These are phyloP conservation scores for Perizoma flavofasciatum DNA, from an alignment of 2,888 invertebrate species.

Conservation along the genomic window DNA sequence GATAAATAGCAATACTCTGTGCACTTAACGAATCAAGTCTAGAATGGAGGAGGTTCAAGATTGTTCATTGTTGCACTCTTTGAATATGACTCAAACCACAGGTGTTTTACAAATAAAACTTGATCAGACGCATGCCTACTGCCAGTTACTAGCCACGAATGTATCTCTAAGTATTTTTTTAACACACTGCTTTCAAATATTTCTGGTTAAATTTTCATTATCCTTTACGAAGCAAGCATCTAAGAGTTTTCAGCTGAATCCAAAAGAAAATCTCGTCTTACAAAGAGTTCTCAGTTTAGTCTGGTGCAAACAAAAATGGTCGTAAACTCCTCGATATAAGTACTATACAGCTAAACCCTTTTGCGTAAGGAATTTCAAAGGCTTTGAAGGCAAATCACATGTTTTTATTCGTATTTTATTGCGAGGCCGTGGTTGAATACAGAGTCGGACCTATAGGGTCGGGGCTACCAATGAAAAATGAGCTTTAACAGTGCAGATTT, in stretches of 20 bases:
- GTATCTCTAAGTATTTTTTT: neutral
- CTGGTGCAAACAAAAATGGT: slow-evolving; percentile 16
- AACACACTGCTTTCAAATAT: slow-evolving; percentile 6
- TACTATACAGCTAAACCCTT: slow-evolving; percentile 4
- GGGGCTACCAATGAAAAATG: neutral
- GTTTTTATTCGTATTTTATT: slow-evolving; percentile 30
- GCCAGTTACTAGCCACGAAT: slow-evolving; percentile 13
- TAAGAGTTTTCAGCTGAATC: slow-evolving; percentile 1
- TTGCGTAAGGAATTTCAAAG: slow-evolving; percentile 16
- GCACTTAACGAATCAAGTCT: no score
- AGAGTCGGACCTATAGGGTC: slow-evolving; percentile 14
- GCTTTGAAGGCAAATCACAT: slow-evolving; percentile 20
- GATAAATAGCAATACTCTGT: no score
- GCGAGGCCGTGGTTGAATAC: slow-evolving; percentile 22
- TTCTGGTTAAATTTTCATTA: neutral
- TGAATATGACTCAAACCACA: neutral
- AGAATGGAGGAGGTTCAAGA: no score
- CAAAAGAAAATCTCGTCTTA: neutral
- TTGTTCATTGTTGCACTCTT: no score
- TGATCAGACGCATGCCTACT: slow-evolving; percentile 7
- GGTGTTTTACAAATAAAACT: slow-evolving; percentile 9
- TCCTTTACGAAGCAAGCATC: neutral
- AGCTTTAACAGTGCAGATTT: neutral
- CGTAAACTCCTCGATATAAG: slow-evolving; percentile 17
- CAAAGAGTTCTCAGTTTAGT: neutral